Evolutionary conservation across 2,888 invertebrate genomes (phyloP).

Genomic region (Pogonocherus hispidulus): DNA sequence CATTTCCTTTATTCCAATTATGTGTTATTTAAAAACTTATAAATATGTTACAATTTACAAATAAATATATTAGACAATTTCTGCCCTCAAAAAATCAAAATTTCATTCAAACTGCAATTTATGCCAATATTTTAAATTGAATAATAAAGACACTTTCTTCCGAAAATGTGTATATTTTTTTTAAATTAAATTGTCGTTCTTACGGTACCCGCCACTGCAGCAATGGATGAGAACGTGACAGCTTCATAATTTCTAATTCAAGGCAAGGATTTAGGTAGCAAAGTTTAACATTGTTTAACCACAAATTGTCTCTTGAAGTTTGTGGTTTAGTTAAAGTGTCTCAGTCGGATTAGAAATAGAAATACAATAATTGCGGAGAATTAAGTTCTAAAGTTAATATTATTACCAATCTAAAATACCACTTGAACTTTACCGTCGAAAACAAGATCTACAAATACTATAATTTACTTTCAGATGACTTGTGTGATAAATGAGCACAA

Average conservation of each 20-base stretch:
- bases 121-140: too few relatives aligned
- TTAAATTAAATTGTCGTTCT: background rate
- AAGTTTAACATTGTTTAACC: constrained; percentile 31
- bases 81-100: too few relatives aligned
- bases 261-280: constrained; percentile 17
- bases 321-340: constrained; percentile 24
- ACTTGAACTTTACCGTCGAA: background rate
- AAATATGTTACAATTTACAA: too few relatives aligned
- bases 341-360: constrained; percentile 19
- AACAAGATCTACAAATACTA: too few relatives aligned
- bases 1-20: too few relatives aligned
- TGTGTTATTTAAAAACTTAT: too few relatives aligned
- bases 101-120: too few relatives aligned
- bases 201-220: background rate
- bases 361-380: constrained; percentile 25
- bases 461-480: too few relatives aligned
- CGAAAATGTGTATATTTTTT: background rate
- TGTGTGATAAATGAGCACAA: too few relatives aligned
- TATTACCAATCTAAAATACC: background rate
- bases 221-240: constrained; percentile 18
- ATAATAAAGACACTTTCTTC: too few relatives aligned
- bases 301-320: constrained; percentile 31
- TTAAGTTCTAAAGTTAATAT: constrained; percentile 16
- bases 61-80: too few relatives aligned
- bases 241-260: constrained; percentile 31